Conservation (phyloP, 2,888 invertebrate species). For the Dorcus hopei region DNA sequence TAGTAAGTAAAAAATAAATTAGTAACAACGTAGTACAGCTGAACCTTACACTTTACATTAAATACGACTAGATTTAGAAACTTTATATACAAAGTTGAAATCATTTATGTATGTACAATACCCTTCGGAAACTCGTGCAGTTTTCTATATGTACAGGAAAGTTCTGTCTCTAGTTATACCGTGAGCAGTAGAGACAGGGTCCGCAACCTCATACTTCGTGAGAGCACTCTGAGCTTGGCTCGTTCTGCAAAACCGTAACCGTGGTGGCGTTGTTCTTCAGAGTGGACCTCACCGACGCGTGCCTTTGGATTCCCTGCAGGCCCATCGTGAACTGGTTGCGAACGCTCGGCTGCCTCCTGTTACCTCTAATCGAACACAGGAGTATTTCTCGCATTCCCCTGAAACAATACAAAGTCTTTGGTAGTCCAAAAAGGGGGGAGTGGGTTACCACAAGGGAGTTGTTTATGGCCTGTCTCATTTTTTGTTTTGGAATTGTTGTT, state of each 20-base stretch:
- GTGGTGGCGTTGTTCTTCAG: slow-evolving; percentile 40
- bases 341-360: slow-evolving; percentile 37
- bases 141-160: too few species aligned
- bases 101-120: too few species aligned
- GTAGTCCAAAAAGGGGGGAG: background rate
- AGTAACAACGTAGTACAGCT: too few species aligned
- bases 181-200: slow-evolving; percentile 38
- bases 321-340: slow-evolving; percentile 34
- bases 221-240: slow-evolving; percentile 41
- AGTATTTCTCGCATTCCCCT: slow-evolving; percentile 81
- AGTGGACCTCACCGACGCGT: slow-evolving; percentile 40
- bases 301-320: slow-evolving; percentile 33
- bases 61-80: too few species aligned
- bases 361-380: slow-evolving; percentile 54
- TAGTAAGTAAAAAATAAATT: too few species aligned
- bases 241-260: slow-evolving; percentile 42
- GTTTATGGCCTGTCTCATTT: too few species aligned
- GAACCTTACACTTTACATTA: too few species aligned
- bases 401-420: slow-evolving; percentile 15
- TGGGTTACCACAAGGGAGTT: too few species aligned
- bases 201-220: slow-evolving; percentile 44
- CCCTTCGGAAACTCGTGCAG: too few species aligned
- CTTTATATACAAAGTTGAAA: too few species aligned
- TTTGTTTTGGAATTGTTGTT: too few species aligned
- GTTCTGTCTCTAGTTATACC: slow-evolving; percentile 28